These are phyloP conservation scores for Hapalemur alaotrensis DNA, from an alignment of 2,797 vertebrate species.

Conservation along the genomic window DNA sequence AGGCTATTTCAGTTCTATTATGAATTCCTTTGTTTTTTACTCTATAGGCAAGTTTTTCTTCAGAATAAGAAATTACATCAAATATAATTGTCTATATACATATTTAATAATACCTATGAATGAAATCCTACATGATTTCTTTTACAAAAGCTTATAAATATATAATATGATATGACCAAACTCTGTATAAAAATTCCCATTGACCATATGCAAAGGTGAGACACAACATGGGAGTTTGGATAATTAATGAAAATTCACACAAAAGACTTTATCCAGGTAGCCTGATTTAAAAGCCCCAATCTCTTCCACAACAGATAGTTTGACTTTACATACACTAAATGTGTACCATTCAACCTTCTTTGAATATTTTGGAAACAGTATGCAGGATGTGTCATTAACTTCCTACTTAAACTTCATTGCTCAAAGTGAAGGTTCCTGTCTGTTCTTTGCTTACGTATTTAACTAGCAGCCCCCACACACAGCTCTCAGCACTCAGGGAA, in stretches of 20 bases:
- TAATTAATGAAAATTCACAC: neutral
- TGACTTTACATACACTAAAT: neutral
- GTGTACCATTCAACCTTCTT: neutral
- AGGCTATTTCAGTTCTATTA: neutral
- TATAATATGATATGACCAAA: neutral
- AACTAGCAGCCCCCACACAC: neutral
- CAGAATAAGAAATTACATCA: neutral
- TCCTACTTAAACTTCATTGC: neutral
- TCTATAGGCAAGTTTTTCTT: neutral
- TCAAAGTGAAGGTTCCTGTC: neutral
- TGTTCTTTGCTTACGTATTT: neutral
- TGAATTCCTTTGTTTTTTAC: neutral
- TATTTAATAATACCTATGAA: neutral
- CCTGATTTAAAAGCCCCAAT: neutral
- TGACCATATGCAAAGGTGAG: neutral
- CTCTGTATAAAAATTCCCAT: neutral
- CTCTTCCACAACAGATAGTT: neutral
- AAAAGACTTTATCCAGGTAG: neutral
- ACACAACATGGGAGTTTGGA: neutral
- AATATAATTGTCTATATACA: neutral
- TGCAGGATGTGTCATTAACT: neutral
- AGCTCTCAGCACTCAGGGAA: accelerated
- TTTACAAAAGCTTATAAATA: neutral
- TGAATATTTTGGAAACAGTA: neutral
- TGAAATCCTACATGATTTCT: neutral